Conservation (phyloP, 2,113 vertebrate genomes). For the Argyrosomus japonicus region DNA sequence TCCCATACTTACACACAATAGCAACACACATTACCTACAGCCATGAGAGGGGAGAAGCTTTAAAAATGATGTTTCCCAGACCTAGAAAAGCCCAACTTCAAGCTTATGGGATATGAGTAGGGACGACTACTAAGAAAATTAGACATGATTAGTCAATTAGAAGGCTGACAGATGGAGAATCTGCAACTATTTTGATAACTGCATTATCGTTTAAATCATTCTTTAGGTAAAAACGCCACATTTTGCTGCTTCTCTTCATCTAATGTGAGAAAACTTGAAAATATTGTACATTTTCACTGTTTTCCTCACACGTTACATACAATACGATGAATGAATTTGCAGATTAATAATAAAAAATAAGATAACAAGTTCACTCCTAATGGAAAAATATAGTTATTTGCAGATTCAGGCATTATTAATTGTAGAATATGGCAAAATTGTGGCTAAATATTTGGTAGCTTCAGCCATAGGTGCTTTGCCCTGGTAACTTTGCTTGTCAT, state of each 20-base stretch:
- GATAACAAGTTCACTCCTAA: neutral
- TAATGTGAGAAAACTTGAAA: neutral
- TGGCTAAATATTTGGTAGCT: too few relatives aligned
- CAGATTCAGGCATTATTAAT: neutral
- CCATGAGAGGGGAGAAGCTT: neutral
- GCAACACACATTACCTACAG: too few relatives aligned
- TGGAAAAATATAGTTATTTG: neutral
- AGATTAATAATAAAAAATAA: neutral
- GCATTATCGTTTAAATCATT: neutral
- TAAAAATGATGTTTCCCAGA: neutral
- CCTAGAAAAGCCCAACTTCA: neutral
- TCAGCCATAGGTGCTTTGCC: neutral
- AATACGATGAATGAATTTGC: neutral
- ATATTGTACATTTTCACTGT: neutral
- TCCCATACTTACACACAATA: neutral
- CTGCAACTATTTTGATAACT: neutral
- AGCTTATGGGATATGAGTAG: neutral
- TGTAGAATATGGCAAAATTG: neutral
- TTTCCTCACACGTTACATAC: neutral
- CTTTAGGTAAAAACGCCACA: neutral
- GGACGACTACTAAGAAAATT: too few relatives aligned
- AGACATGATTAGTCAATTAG: neutral
- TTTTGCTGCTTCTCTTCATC: neutral
- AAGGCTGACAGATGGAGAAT: neutral
- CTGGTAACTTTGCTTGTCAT: slow-evolving; percentile 1